Base-by-base conservation (phyloP, 2,797 vertebrate genomes). In the Eleutherodactylus coqui region DNA sequence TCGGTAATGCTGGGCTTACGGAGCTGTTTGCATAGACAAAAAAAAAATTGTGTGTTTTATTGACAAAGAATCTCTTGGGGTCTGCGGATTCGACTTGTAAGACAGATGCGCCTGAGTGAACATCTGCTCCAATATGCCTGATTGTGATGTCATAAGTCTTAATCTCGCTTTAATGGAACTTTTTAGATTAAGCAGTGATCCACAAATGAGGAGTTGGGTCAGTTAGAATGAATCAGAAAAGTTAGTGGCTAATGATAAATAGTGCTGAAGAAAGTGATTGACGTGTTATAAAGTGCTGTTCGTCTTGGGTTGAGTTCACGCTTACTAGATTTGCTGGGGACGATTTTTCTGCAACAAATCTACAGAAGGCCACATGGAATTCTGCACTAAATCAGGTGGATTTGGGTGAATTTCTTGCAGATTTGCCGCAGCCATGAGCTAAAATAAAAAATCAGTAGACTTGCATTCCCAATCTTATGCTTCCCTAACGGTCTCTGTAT, bases 1-100 rank as follows among this genome's bases (percentile, higher is more conserved):
- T 79, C 84, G 80, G 49, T 85, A 85, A 80, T 19, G 60, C 24
- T 38, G 49, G 76, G 47, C 53, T 80, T 78, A 79, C 51, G 6
- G 67, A 47, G 64, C 38, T 85, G 77, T 85, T 80, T 79, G 77
- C 84, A 79, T 79, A 85, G 77, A 45, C 67, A 47, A 79, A 53
- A 69, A 60, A 85, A 62, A 32, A 45, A 62, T 4, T 13, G 17
- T 36, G 47, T 41, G 80, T 19, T 32, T 55, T 82, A 82, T 53
- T 72, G 45, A 51, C 64, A 38, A 1, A 34, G 17, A 55, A 47
- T 72, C 27, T 36, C 60, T 2, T 10, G 70, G 45, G 79, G 27
- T 70, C 49, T 82, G 45, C 70, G 64, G 38, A 53, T 53, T 29
- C 47, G 24, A 81, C 62, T 34, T 51, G 43, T 36, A 24, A 51